Conservation (phyloP, 2,113 vertebrate species). For the Tinamus guttatus region DNA sequence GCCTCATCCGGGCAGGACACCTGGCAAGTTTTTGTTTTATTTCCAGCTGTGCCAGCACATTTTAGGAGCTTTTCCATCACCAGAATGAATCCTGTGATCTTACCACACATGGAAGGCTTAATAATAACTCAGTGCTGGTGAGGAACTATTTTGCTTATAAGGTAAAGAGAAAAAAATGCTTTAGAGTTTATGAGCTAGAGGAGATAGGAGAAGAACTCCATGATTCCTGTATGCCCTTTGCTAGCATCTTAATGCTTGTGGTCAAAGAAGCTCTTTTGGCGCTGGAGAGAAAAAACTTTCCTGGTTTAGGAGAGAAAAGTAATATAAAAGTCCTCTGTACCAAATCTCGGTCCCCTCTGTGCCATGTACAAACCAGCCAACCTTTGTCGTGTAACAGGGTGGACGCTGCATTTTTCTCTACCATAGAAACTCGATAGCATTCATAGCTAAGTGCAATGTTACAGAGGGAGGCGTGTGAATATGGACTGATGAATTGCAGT, state of each 20-base stretch:
- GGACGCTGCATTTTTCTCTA: rapidly evolving
- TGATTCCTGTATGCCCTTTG: not conserved
- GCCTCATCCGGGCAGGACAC: not conserved
- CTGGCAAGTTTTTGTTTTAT: not conserved
- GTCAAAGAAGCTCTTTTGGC: not conserved
- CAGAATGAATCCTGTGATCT: not conserved
- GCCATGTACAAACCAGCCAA: not conserved
- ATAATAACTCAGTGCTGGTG: not conserved
- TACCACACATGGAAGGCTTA: not conserved
- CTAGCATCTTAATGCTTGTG: not conserved
- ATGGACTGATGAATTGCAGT: not conserved
- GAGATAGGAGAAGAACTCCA: not conserved
- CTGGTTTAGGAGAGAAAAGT: not conserved
- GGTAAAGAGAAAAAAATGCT: not conserved
- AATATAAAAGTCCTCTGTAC: not conserved
- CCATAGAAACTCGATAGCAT: not conserved
- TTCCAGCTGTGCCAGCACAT: not conserved
- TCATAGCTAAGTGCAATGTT: not conserved
- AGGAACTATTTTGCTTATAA: not conserved
- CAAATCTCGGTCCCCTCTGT: not conserved
- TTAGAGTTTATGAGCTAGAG: not conserved
- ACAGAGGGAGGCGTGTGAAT: not conserved
- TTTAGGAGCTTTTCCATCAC: not conserved
- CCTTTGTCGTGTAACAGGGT: not conserved
- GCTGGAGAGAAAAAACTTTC: not conserved